Evolutionary conservation across 2,113 vertebrate genomes (phyloP).

Genomic region (Megaceryle maxima): DNA sequence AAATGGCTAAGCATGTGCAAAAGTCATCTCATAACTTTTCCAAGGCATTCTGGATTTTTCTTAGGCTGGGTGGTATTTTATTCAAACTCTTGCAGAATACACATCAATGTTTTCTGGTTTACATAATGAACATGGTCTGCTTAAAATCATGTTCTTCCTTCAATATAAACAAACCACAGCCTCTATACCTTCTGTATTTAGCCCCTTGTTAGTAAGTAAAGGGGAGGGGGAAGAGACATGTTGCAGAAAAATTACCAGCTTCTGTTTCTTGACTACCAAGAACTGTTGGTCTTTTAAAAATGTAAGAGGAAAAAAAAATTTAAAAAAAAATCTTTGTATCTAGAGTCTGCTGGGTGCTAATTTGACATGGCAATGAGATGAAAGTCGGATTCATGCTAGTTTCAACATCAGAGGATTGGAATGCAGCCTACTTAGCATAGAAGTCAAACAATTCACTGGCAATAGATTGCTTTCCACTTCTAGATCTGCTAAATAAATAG

Average conservation of each 20-base stretch:
- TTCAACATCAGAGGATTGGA: slow-evolving; percentile 82
- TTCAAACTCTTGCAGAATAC: not conserved
- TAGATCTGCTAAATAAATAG: slow-evolving; percentile 83
- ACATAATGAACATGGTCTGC: not conserved
- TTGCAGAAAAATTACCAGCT: not conserved
- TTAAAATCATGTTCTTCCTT: not conserved
- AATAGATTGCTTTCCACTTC: slow-evolving; percentile 77
- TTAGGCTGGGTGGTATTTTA: not conserved
- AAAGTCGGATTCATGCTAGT: slow-evolving; percentile 75
- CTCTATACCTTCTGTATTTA: not conserved
- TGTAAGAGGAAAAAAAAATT: not conserved
- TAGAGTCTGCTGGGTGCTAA: slow-evolving; percentile 72
- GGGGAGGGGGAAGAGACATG: not conserved
- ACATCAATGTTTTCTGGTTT: not conserved
- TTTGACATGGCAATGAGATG: slow-evolving; percentile 75
- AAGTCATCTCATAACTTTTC: not conserved
- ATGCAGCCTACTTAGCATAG: slow-evolving; percentile 79
- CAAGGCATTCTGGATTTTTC: not conserved
- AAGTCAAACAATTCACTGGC: slow-evolving; percentile 81
- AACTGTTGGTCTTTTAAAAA: slow-evolving; percentile 43
- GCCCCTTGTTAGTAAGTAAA: not conserved
- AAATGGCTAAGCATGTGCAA: slow-evolving; percentile 14
- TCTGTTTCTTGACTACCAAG: slow-evolving; percentile 49
- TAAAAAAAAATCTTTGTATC: slow-evolving; percentile 16
- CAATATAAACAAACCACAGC: not conserved